Base-by-base conservation (phyloP, 1,140 invertebrate genomes). In the Sycobia sp. region DNA sequence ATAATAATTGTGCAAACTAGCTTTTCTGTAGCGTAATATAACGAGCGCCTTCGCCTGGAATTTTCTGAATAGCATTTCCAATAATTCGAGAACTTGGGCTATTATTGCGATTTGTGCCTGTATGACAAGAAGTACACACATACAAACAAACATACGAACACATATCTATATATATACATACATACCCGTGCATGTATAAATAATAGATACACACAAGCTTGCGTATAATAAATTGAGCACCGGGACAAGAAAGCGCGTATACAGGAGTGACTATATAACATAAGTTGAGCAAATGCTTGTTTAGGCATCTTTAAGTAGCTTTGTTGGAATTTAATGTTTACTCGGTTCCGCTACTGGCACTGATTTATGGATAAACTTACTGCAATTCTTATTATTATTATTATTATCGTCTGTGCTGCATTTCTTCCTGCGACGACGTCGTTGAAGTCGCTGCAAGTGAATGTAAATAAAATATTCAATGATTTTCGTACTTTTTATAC, bases 361-460 rank as follows among this genome's bases (percentile, higher is more conserved):
- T 54, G 50, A 62, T 55, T 56, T 47, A 47, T 41, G 51, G 38
- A 41, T 34, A 18, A 63, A 63, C 61, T 63, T 51, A 63, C 61
- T n/a, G n/a, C n/a, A n/a, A n/a, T n/a, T 51, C 54, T 56, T 56
- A 18, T 23, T 41, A 63, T 50, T 57, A 63, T 57, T 49, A 63
- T 64, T 57, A 57, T 51, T 36, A 53, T 50, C 36, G 27, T 47
- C 16, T 14, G 29, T 47, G 11, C 59, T 22, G 41, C 49, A 65
- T 39, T 65, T 65, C 47, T 58, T 51, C 62, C 36, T 51, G 41
- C 34, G 41, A 50, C 39, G 54, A 25, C 27, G 47, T n/a, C 46
- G 53, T 47, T 57, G 54, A 25, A 18, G 47, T n/a, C 46, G 53
- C 54, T 57, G 54, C 13, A 63, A 56, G 41, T 49, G 5, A 2